Percentiles rank a stretch among this genome's conserved stretches.
Evolutionary conservation across 1,140 invertebrate genomes (phyloP).

Genomic region (Temnothorax nylanderi): DNA sequence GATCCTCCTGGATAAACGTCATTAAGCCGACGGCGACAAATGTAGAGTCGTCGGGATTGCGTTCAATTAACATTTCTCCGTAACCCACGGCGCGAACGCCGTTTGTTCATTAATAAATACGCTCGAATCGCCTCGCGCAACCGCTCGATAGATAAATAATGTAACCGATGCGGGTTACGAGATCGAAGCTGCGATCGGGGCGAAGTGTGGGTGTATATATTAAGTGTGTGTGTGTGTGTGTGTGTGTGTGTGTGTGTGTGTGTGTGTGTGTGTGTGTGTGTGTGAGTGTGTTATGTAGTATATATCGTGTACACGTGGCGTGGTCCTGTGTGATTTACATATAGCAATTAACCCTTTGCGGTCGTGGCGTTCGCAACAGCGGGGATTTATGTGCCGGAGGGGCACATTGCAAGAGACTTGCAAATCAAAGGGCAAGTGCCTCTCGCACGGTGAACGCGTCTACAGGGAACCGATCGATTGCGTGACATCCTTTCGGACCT

Average conservation of each 20-base stretch:
- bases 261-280: background rate
- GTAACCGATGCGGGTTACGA: slow-evolving; percentile 49
- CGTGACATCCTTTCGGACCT: slow-evolving; percentile 34
- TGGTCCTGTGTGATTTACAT: slow-evolving; percentile 50
- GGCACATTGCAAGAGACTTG: slow-evolving; percentile 43
- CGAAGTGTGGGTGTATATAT: background rate
- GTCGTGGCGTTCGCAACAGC: slow-evolving; percentile 28
- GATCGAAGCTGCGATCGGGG: slow-evolving; percentile 15
- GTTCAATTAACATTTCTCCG: slow-evolving; percentile 53
- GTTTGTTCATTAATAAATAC: slow-evolving; percentile 60
- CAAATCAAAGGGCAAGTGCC: slow-evolving; percentile 52
- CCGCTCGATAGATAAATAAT: slow-evolving; percentile 51
- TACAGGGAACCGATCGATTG: slow-evolving; percentile 29
- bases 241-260: background rate
- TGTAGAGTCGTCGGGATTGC: background rate
- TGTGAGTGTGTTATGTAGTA: background rate
- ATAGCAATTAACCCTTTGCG: slow-evolving; percentile 57
- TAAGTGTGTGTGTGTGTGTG: background rate
- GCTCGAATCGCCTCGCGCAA: background rate
- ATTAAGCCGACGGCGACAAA: slow-evolving; percentile 60
- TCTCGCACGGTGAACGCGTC: background rate
- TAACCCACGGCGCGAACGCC: slow-evolving; percentile 13
- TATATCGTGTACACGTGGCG: slow-evolving; percentile 18
- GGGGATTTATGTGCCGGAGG: slow-evolving; percentile 38
- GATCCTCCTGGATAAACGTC: slow-evolving; percentile 11